Conservation (phyloP, 2,888 invertebrate species). For the Metalampra italica region DNA sequence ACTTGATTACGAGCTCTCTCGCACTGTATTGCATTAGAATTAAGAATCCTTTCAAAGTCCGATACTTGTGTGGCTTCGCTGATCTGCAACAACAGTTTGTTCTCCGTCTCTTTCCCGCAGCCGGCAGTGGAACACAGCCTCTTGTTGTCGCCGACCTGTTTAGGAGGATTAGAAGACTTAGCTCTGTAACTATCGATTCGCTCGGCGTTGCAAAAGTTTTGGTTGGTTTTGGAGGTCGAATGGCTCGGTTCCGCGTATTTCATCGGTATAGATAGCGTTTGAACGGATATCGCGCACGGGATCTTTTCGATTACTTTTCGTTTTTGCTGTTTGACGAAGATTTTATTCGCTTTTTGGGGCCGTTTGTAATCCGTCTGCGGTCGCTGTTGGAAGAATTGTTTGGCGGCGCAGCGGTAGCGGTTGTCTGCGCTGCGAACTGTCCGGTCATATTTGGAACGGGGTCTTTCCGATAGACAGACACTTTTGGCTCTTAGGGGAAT, state of each 20-base stretch:
- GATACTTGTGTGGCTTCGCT: constrained; percentile 79
- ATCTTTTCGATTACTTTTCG: constrained; percentile 53
- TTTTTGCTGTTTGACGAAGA: constrained; percentile 53
- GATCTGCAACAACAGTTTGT: constrained; percentile 75
- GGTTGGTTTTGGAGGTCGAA: constrained; percentile 52
- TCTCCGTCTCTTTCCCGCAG: constrained; percentile 69
- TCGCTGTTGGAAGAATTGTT: constrained; percentile 39
- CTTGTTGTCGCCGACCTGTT: constrained; percentile 69
- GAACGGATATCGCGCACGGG: constrained; percentile 58
- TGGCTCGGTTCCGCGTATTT: constrained; percentile 58
- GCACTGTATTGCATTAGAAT: constrained; percentile 75
- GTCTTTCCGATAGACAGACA: constrained; percentile 56
- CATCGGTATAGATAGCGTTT: constrained; percentile 65
- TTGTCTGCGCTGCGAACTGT: constrained; percentile 54
- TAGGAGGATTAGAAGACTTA: constrained; percentile 60
- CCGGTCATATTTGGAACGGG: constrained; percentile 56
- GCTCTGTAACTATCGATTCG: constrained; percentile 53
- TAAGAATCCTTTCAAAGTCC: constrained; percentile 82
- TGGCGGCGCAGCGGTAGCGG: constrained; percentile 38
- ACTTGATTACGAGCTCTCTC: constrained; percentile 59
- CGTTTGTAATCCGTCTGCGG: constrained; percentile 26
- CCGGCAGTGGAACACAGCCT: constrained; percentile 60
- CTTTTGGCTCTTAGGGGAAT: constrained; percentile 60
- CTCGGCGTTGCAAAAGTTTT: constrained; percentile 29
- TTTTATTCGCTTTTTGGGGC: constrained; percentile 26